Evolutionary conservation across 2,797 vertebrate genomes (phyloP), one percentile per base, ranked within the genome.

Genomic region (Champsocephalus gunnari): DNA sequence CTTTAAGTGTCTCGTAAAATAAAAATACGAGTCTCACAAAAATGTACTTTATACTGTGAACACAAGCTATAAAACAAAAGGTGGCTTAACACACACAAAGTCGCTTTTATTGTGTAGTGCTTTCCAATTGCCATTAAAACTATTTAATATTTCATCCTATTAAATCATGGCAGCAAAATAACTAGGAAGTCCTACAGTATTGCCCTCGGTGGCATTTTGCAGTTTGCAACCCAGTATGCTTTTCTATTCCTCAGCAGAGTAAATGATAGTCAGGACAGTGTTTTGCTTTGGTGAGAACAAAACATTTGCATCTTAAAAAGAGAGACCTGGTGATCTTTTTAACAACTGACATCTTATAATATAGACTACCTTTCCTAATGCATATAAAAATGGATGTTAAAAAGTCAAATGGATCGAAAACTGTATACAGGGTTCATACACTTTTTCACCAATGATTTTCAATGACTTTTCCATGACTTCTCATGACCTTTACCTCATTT

Each of bases 21-120:
- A 7, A 14, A 61, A 72, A 53, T 70, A 43, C 47, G 41, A 57
- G 28, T 44, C 43, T 60, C 47, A 41, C 51, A 79, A 58, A 57
- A 50, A 38, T 14, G 12, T n/a, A 61, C 54, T 55, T 51, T 43
- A 54, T 4, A 13, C 60, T 12, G 43, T 43, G 43, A 58, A 53
- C 12, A 56, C 11, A 28, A 45, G 12, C 38, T 41, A 49, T 60
- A 32, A 64, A 66, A 49, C 32, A 72, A 65, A 59, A 51, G 21
- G 48, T 3, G 47, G 59, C 28, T 59, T 4, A 51, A 69, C n/a
- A 34, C 6, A 24, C n/a, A 55, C 44, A 28, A 32, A 21, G 51
- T 38, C 11, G 3, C 11, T 28, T 60, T 12, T 61, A 38, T 62
- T 66, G 21, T 21, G 21, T 21, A 21, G 34, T 38, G 34, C 34